Conservation (phyloP, 2,888 invertebrate genomes). For the Pachydiplax longipennis region DNA sequence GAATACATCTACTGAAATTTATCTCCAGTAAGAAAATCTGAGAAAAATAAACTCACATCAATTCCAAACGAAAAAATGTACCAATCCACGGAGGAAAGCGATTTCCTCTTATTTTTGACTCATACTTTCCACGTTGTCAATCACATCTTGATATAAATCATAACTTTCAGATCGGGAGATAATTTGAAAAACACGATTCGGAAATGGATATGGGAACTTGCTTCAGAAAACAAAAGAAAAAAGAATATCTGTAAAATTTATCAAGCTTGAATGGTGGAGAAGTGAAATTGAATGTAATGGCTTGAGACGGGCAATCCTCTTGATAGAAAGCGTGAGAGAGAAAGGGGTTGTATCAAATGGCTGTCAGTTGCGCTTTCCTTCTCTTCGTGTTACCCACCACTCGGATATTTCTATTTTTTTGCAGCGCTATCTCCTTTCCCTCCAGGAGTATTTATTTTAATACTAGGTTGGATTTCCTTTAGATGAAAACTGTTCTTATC, state of each 20-base stretch:
- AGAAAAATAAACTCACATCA: too few relatives aligned
- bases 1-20: too few relatives aligned
- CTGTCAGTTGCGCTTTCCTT: not conserved
- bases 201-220: not conserved
- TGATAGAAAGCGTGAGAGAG: not conserved
- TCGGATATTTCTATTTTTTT: not conserved
- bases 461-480: too few relatives aligned
- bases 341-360: not conserved
- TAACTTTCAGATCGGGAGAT: not conserved
- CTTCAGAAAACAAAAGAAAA: not conserved
- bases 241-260: not conserved
- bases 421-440: too few relatives aligned
- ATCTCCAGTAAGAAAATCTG: too few relatives aligned
- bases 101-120: not conserved
- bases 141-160: not conserved
- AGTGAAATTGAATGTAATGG: not conserved
- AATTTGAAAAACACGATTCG: not conserved
- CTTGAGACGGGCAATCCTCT: not conserved
- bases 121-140: not conserved
- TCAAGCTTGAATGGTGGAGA: not conserved
- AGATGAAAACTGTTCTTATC: too few relatives aligned
- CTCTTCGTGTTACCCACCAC: not conserved
- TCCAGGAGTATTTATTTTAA: too few relatives aligned
- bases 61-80: too few relatives aligned
- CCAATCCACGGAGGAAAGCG: not conserved